Evolutionary conservation across 2,888 invertebrate species (phyloP), one percentile per base, ranked within the genome.

Genomic region (Ceramica pisi): DNA sequence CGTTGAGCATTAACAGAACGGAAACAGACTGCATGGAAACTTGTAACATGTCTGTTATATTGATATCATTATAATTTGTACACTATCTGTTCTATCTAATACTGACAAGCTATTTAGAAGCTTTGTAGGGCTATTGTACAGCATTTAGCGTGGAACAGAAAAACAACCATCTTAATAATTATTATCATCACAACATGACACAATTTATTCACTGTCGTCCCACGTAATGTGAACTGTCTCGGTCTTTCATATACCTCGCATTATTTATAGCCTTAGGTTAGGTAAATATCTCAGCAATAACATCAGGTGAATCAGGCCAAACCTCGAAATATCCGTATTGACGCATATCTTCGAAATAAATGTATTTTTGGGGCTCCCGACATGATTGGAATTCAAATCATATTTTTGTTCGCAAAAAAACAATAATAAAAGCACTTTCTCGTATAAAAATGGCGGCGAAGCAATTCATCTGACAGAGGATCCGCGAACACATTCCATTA

Each of bases 401-500:
- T 59, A 66, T 68, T 68, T 57, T 35, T 23, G 12, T 53, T 51
- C 31, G n/a, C 31, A 46, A 62, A 60, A 65, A 26, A 41, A 51
- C 12, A 38, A 44, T 57, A 31, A 38, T 26, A 76, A 56, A 73
- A 68, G 46, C 64, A 69, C 35, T 76, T 81, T 62, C 26, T 8
- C n/a, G n/a, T 62, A 55, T 38, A 62, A 41, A 67, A 63, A 68
- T 41, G 77, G 59, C 16, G 5, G n/a, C 62, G 50, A 76, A 76
- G 59, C 44, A 60, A 76, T 63, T 50, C 31, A 31, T 60, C 59
- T 21, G 44, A 59, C 63, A 35, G 57, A 41, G 75, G 44, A 50
- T 44, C 46, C 50, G 50, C 55, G 70, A 77, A 67, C 41, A 67
- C 61, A 41, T 56, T 64, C 65, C 71, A 80, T 71, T 83, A 81